Evolutionary conservation across 2,113 vertebrate species (phyloP).

Genomic region (Callorhinus ursinus): DNA sequence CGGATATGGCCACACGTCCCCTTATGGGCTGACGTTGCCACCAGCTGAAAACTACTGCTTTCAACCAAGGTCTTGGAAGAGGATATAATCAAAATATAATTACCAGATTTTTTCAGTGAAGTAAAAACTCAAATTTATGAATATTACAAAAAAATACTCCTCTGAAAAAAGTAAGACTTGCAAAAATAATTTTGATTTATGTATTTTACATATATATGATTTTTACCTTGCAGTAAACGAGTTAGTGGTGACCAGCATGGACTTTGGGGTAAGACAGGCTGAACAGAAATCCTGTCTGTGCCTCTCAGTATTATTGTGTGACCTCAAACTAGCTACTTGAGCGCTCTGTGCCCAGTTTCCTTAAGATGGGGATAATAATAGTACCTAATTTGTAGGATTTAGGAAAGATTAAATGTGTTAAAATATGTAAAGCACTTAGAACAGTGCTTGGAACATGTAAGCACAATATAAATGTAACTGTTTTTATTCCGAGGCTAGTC

Average conservation of each 20-base stretch:
- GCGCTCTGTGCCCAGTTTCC: background rate
- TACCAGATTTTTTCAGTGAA: background rate
- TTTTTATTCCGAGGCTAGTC: background rate
- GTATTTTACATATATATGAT: background rate
- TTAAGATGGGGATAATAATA: background rate
- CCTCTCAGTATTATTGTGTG: background rate
- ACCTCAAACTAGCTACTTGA: background rate
- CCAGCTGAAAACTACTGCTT: background rate
- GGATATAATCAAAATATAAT: background rate
- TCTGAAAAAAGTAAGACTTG: background rate
- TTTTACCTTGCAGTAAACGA: constrained; percentile 3
- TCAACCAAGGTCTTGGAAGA: background rate
- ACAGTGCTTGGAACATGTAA: background rate
- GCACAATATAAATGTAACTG: background rate
- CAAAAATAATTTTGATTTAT: background rate
- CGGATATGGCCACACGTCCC: background rate
- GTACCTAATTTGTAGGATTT: background rate
- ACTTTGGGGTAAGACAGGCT: background rate
- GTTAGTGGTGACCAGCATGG: background rate
- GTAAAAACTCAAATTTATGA: background rate
- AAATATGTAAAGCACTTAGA: background rate
- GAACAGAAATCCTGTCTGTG: background rate
- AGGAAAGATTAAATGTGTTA: background rate
- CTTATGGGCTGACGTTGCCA: background rate
- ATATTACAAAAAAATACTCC: background rate